A percentile compares a stretch with the other conserved stretches of the same genome.
phyloP scores from a whole-genome alignment of 2,797 vertebrate genomes.

The Leucoraja ocellata region DNA sequence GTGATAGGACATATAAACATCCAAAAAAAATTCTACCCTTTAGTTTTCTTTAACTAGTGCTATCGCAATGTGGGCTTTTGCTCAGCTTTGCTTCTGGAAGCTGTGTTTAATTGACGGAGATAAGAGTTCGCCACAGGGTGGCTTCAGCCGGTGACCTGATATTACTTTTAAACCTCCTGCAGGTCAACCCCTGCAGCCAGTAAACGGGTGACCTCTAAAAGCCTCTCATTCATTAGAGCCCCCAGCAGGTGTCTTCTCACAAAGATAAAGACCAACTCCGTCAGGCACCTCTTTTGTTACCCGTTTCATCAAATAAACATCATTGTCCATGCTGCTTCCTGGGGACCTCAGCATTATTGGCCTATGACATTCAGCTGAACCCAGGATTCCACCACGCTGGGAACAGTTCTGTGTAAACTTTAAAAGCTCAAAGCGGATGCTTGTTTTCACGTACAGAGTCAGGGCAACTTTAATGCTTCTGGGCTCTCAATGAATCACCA shows the following conservation, averaged over 20 bases:
- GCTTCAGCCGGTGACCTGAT: not conserved
- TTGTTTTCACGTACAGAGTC: not conserved
- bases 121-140: not conserved
- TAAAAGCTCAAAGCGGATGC: not conserved
- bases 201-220: constrained; percentile 8
- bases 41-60: not conserved
- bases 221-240: constrained; percentile 1
- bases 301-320: not conserved
- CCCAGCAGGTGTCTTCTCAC: not conserved
- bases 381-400: not conserved
- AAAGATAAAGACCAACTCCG: not conserved
- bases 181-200: constrained; percentile 16
- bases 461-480: not conserved
- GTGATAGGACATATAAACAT: not conserved
- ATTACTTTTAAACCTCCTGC: not conserved
- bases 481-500: not conserved
- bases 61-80: not conserved
- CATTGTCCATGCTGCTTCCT: not conserved
- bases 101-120: not conserved
- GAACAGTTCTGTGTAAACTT: not conserved
- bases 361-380: not conserved
- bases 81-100: not conserved
- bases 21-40: not conserved
- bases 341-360: not conserved
- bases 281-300: not conserved